Base-by-base conservation (phyloP, 1,140 invertebrate genomes). In the Pseudomyrmex gracilis region DNA sequence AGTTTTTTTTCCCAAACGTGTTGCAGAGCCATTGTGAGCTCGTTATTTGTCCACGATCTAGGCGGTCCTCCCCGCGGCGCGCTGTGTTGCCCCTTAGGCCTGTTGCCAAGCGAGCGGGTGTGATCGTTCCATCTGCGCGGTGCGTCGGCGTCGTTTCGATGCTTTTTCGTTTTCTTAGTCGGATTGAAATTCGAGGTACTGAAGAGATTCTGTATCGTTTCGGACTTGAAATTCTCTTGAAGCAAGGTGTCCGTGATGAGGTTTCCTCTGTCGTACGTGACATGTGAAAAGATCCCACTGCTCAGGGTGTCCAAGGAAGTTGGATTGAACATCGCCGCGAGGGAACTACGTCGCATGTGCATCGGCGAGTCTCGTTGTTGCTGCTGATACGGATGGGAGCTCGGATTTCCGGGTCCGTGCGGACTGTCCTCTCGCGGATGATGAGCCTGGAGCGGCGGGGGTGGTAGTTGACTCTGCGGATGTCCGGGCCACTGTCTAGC, bases 1-100 rank as follows among this genome's bases (percentile, higher is more conserved):
- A 98, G 98, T 91, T 98, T 98, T 90, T 98, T 98, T 92, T 98
- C 98, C 98, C 98, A 98, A 0, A 98, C 97, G 92, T 98, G 97
- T 89, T 98, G 97, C 15, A 98, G 94, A 0, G 97, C 97, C 93
- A 98, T 97, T 13, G 97, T 98, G 12, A 98, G 95, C 90, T 98
- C 98, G 0, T 97, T 97, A 94, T 98, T 98, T 17, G 97, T 98
- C 98, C 98, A 98, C 0, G 97, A 98, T 22, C 98, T 95, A 0
- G 98, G 98, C 0, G 97, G 98, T 1, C 97, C 98, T 9, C 98
- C 98, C 53, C 98, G 94, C 5, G 98, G 97, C 1, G 97, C 97
- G 87, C 97, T 97, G 94, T 98, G 97, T 90, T 98, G 97, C 8
- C 97, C 97, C 91, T 98, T 98, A 55, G 97, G 97, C 90, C 97